Base-by-base conservation (phyloP, 2,113 vertebrate genomes). In the Elaphurus davidianus region DNA sequence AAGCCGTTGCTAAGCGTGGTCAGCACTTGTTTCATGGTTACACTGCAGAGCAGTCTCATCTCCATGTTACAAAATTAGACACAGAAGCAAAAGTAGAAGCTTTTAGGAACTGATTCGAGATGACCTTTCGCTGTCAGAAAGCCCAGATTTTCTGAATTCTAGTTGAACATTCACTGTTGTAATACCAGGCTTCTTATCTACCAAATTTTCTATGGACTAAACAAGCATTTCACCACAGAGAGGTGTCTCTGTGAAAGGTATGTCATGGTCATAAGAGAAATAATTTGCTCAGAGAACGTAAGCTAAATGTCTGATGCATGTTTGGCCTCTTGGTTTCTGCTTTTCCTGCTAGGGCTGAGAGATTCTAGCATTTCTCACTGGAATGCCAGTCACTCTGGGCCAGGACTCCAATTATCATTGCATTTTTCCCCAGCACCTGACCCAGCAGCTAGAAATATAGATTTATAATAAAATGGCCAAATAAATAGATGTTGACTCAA, bases 241-340 rank as follows among this genome's bases (percentile, higher is more conserved):
- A 5, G 33, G 25, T 86, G 33, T 91, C 85, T 55, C 93, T 97
- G 82, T 92, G 88, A 96, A 96, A 96, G 21, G 5, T 36, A 33
- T 71, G 60, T 50, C 54, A 57, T 19, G 15, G 10, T 82, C 16
- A 30, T 57, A 40, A 76, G 30, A 97, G 76, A 55, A 82, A 83
- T 74, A 40, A 57, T 85, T 84, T 89, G 23, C 78, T 74, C 60
- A 54, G 76, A 95, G 81, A 81, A 79, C 25, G 36, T 84, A 43
- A 90, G 40, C 43, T 92, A n/a, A 90, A 59, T 67, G 54, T 33
- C 13, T 85, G 67, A 27, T 17, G 27, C 45, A 55, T 76, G 14
- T 27, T 50, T 84, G 57, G 16, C 47, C 64, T 87, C 43, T 84
- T 47, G 47, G 47, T 67, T 67, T 90, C 93, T 90, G 79, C 52